These are phyloP conservation scores for Nephrotoma appendiculata DNA, from an alignment of 2,888 invertebrate genomes.

Conservation along the genomic window DNA sequence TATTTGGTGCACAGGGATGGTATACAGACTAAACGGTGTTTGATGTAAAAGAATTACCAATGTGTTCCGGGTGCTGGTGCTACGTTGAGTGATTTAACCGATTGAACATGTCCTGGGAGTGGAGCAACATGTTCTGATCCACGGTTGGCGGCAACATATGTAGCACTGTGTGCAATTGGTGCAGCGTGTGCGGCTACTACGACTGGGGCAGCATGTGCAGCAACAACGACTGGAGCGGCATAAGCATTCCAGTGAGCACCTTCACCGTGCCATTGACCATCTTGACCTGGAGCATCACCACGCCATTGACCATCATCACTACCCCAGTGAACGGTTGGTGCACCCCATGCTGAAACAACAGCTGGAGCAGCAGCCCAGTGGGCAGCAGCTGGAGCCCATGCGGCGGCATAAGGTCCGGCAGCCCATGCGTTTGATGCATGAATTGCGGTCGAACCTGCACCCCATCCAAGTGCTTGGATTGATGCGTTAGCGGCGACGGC, in stretches of 20 bases:
- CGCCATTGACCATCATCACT: conserved; percentile 17
- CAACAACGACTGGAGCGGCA: conserved; percentile 28
- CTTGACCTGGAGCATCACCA: conserved; percentile 17
- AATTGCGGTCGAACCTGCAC: background rate
- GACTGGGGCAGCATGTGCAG: conserved; percentile 27
- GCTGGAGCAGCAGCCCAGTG: conserved; percentile 20
- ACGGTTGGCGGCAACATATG: background rate
- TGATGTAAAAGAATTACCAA: conserved; percentile 22
- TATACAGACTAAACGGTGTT: conserved; percentile 15
- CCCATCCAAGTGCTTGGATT: conserved; percentile 16
- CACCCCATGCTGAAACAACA: conserved; percentile 18
- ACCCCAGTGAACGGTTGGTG: conserved; percentile 17
- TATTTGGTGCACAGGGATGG: conserved; percentile 2
- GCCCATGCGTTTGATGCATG: conserved; percentile 1
- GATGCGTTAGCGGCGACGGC: conserved; percentile 28
- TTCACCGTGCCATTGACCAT: conserved; percentile 13
- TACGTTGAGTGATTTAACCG: background rate
- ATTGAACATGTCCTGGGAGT: background rate
- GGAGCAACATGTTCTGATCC: background rate
- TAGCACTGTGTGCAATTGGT: background rate
- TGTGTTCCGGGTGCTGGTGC: conserved; percentile 16
- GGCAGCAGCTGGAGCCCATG: background rate
- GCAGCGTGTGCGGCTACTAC: background rate
- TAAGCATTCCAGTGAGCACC: conserved; percentile 27
- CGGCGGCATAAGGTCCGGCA: background rate